Evolutionary conservation across 2,888 invertebrate species (phyloP).

Genomic region (Glyphotaelius pellucidus): DNA sequence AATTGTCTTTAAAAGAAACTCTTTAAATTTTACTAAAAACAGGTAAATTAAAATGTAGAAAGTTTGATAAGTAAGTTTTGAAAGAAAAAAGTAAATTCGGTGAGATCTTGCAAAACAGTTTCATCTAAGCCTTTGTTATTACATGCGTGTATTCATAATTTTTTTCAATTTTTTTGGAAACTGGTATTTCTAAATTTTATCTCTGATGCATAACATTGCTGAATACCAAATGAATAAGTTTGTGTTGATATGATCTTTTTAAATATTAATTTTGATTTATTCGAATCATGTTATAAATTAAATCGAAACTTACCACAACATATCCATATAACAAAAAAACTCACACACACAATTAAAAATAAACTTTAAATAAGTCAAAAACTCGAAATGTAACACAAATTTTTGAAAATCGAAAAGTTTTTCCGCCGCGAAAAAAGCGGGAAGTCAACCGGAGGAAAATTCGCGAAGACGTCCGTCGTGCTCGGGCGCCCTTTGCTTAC

Average conservation of each 20-base stretch:
- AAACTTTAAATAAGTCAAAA: neutral
- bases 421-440: slow-evolving; percentile 38
- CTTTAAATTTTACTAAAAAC: neutral
- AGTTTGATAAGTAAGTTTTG: neutral
- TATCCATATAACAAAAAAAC: slow-evolving; percentile 23
- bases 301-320: slow-evolving; percentile 31
- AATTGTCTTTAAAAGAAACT: too few relatives aligned
- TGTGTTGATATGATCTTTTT: too few relatives aligned
- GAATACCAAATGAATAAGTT: too few relatives aligned
- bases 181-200: neutral
- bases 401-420: slow-evolving; percentile 10
- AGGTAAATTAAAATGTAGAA: neutral
- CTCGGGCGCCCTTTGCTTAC: slow-evolving; percentile 44
- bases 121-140: neutral
- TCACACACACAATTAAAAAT: slow-evolving; percentile 13
- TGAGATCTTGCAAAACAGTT: neutral
- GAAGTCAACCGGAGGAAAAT: neutral
- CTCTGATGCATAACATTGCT: too few relatives aligned
- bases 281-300: neutral
- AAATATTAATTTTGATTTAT: too few relatives aligned
- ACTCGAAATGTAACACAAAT: slow-evolving; percentile 5
- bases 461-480: slow-evolving; percentile 33
- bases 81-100: neutral
- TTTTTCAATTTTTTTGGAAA: neutral
- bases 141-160: neutral